Evolutionary conservation across 2,113 vertebrate genomes (phyloP).

Genomic region (Tenebrosternarchus preto): DNA sequence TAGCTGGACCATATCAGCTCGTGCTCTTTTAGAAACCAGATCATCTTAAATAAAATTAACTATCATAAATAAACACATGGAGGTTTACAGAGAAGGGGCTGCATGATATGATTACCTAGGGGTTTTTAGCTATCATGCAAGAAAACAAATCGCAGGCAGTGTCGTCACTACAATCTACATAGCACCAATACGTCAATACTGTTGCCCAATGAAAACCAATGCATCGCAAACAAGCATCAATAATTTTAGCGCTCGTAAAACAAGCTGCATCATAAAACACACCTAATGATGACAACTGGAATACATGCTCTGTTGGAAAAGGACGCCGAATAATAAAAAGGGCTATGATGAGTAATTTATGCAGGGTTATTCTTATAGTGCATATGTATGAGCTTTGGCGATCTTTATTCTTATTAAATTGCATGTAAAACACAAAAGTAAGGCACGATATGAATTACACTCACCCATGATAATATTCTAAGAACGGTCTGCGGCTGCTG

Average conservation of each 20-base stretch:
- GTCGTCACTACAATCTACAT: conserved; percentile 4
- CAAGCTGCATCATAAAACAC: background rate
- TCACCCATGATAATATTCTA: conserved; percentile 87
- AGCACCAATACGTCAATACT: conserved; percentile 29
- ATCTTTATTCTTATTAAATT: background rate
- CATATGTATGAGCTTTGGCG: background rate
- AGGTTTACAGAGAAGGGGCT: background rate
- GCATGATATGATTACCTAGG: background rate
- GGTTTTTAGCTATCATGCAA: no score
- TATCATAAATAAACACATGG: background rate
- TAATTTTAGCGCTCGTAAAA: background rate
- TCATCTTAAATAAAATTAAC: background rate
- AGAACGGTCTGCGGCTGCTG: conserved; percentile 91
- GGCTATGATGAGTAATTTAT: background rate
- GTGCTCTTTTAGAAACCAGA: background rate
- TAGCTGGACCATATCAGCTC: background rate
- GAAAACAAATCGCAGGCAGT: background rate
- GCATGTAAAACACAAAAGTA: background rate
- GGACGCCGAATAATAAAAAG: no score
- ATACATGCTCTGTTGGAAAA: background rate
- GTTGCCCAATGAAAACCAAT: background rate
- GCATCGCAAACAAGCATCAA: background rate
- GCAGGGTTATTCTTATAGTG: background rate
- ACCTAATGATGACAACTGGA: background rate
- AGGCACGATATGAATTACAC: conserved; percentile 48